Base-by-base conservation (phyloP, 2,797 vertebrate genomes). In the Loris lydekkerianus region DNA sequence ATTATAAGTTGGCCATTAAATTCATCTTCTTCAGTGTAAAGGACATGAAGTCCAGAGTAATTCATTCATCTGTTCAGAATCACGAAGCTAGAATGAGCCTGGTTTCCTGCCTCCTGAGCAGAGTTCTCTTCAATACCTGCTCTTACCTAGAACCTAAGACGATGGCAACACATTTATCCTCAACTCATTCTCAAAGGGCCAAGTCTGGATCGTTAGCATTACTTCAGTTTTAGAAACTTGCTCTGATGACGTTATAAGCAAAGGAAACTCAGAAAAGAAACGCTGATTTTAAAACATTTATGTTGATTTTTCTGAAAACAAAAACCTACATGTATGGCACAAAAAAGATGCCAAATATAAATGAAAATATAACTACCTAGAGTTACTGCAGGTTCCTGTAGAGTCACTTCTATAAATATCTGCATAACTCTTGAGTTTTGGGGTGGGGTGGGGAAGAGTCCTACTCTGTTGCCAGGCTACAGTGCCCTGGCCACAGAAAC, bases 241-340 rank as follows among this genome's bases (percentile, higher is more conserved):
- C 10, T n/a, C 81, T 91, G n/a, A 49, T 69, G 78, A 91, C 92
- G 21, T 75, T 65, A 15, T 49, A 61, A 91, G 76, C 61, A 81
- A 92, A 83, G 15, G 23, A 76, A 95, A 76, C 69, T 82, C 83
- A 21, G 37, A 78, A 84, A 29, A 83, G 40, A 97, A 85, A 86
- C 15, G 0, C 4, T 89, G 46, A 61, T 53, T 89, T 80, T 6
- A 63, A 96, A 93, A 81, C 20, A 94, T 72, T 27, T 17, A n/a
- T 73, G 84, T 89, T 69, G 60, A 34, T 86, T 76, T 85, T 82
- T 73, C 77, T 65, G 76, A 60, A 91, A n/a, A n/a, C 8, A 61
- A 81, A 89, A 75, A 73, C 3, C 23, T 53, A 81, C 10, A 60
- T 67, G 43, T 13, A 76, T 14, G 76, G 34, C 58, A 86, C 34